phyloP scores from a whole-genome alignment of 2,888 invertebrate species.

The Heliconius sara region DNA sequence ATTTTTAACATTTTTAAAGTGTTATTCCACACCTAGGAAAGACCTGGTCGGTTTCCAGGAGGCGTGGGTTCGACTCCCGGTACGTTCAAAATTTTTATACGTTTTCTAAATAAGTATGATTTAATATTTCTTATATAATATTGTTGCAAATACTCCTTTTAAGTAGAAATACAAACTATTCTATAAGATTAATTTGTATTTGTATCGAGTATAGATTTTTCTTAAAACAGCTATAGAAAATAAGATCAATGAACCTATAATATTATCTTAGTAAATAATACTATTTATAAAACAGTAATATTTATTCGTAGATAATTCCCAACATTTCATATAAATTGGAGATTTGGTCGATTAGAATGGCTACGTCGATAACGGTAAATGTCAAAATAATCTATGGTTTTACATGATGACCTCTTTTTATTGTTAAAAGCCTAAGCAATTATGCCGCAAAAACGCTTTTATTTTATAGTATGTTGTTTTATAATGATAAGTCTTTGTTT shows the following conservation, averaged over 20 bases:
- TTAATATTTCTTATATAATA: no score
- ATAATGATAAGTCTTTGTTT: not conserved
- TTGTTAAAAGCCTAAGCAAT: not conserved
- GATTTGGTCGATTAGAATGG: not conserved
- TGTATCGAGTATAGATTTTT: not conserved
- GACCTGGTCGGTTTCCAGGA: no score
- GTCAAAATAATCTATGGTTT: constrained; percentile 21
- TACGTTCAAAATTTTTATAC: no score
- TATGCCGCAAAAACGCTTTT: not conserved
- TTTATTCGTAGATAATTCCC: not conserved
- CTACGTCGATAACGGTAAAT: constrained; percentile 30
- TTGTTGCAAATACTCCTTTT: no score
- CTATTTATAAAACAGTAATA: not conserved
- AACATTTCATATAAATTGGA: constrained; percentile 6
- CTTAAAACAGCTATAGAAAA: not conserved
- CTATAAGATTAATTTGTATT: not conserved
- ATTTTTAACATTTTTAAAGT: no score
- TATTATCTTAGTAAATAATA: not conserved
- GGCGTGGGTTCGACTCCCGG: no score
- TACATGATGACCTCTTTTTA: constrained; percentile 18
- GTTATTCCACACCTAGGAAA: no score
- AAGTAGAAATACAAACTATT: not conserved
- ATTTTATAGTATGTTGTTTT: not conserved
- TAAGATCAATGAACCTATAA: not conserved
- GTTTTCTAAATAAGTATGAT: no score